Percentiles rank a stretch among this genome's conserved stretches.
phyloP scores from a whole-genome alignment of 2,797 vertebrate genomes.

The Remorina albescens region DNA sequence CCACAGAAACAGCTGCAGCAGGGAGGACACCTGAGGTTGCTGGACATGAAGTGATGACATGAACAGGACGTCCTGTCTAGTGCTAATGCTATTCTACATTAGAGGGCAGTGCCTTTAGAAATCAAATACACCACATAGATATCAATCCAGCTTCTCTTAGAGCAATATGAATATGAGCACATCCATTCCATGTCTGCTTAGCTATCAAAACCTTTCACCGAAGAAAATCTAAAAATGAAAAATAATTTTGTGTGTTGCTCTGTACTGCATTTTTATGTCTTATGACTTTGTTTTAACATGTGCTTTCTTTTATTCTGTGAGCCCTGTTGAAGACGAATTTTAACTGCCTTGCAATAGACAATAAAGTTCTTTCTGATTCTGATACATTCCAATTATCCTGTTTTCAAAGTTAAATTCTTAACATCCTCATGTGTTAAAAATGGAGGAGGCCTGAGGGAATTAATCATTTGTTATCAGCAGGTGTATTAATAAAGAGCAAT shows the following conservation, averaged over 20 bases:
- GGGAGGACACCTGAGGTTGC: conserved; percentile 10
- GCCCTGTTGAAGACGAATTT: no score
- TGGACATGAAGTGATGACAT: conserved; percentile 7
- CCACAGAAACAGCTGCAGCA: conserved; percentile 2
- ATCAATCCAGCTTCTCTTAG: conserved; percentile 27
- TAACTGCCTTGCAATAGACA: no score
- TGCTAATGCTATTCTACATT: neutral
- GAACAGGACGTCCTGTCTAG: conserved; percentile 2
- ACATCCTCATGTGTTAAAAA: neutral
- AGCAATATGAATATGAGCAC: conserved; percentile 8
- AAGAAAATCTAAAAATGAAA: neutral
- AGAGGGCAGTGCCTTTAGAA: conserved; percentile 2
- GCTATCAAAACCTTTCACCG: neutral
- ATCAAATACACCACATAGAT: conserved; percentile 21
- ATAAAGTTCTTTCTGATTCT: no score
- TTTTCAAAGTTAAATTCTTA: conserved; percentile 2
- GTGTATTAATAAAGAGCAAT: conserved; percentile 21
- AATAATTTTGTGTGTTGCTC: no score
- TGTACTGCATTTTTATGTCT: no score
- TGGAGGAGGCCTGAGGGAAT: neutral
- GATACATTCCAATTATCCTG: neutral
- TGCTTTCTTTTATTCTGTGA: no score
- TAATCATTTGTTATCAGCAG: neutral
- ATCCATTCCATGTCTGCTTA: neutral
- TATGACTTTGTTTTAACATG: no score